phyloP scores from a whole-genome alignment of 2,797 vertebrate genomes.

The Oreochromis mossambicus region DNA sequence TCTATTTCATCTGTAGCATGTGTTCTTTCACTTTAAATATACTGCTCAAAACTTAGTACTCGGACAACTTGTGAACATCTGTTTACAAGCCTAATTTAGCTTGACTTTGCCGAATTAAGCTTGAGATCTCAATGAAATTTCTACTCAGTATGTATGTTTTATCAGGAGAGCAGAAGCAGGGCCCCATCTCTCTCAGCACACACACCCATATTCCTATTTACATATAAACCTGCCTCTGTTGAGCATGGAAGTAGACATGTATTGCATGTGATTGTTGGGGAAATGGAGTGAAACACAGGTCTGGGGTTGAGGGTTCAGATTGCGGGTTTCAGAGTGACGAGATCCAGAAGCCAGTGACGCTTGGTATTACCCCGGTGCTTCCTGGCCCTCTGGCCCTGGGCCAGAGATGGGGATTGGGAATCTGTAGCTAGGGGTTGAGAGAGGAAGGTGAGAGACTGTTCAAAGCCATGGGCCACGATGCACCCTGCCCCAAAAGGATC shows the following conservation, averaged over 20 bases:
- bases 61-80: conserved; percentile 16
- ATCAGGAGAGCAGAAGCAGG: conserved; percentile 29
- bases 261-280: conserved; percentile 68
- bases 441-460: conserved; percentile 34
- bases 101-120: conserved; percentile 43
- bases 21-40: conserved; percentile 19
- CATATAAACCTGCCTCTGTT: conserved; percentile 32
- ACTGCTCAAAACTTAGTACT: conserved; percentile 30
- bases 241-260: conserved; percentile 59
- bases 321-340: conserved; percentile 70
- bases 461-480: conserved; percentile 40
- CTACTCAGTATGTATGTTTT: conserved; percentile 25
- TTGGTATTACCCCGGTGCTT: conserved; percentile 65
- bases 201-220: conserved; percentile 18
- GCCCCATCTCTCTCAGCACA: conserved; percentile 37
- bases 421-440: conserved; percentile 13
- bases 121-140: conserved; percentile 48
- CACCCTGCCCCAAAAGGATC: conserved; percentile 46
- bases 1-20: background rate
- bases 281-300: conserved; percentile 72
- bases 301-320: conserved; percentile 64
- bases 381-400: conserved; percentile 54
- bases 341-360: conserved; percentile 70
- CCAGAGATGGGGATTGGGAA: background rate
- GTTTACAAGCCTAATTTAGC: conserved; percentile 43